Base-by-base conservation (phyloP, 2,113 vertebrate genomes). In the Terrapene triunguis region DNA sequence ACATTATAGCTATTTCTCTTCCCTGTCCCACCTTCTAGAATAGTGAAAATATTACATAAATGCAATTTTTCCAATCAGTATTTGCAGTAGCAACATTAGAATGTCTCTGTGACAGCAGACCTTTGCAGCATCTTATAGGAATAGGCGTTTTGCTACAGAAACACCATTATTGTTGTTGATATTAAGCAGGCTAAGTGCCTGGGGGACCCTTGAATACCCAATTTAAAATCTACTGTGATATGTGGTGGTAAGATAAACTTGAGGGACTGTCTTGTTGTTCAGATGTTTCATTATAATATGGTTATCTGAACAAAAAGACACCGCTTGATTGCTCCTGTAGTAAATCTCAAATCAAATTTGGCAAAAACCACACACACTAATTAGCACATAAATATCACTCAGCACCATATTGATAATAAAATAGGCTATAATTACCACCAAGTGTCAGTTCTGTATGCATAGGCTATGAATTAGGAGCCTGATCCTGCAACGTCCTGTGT, bases 221-320 rank as follows among this genome's bases (percentile, higher is more conserved):
- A 22, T 48, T 84, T 54, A 53, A 90, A 90, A 72, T 55, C 50
- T 87, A 25, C 44, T 50, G 90, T 55, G 89, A 38, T 95, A 59
- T 95, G 94, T n/a, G 54, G n/a, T 80, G 51, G n/a, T 55, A 94
- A 96, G 91, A 97, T 95, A 97, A 96, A 93, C 32, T 22, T 82
- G 84, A 93, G 84, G 59, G 89, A 89, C 59, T 81, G 48, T 79
- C 55, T 94, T 65, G 62, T 16, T 65, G 32, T 65, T 81, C 89
- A 69, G 76, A 51, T 84, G 3, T 47, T 69, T 80, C 88, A 96
- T 95, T 85, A 48, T 21, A 81, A 19, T 8, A 8, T 2, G 59
- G 10, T 13, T 92, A 89, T 92, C 84, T 85, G 50, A 2, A 25
- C 89, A 96, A 25, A 76, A 74, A 74, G 72, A 21, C 38, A 74